Conservation (phyloP, 2,888 invertebrate species). For the Blomia tropicalis region DNA sequence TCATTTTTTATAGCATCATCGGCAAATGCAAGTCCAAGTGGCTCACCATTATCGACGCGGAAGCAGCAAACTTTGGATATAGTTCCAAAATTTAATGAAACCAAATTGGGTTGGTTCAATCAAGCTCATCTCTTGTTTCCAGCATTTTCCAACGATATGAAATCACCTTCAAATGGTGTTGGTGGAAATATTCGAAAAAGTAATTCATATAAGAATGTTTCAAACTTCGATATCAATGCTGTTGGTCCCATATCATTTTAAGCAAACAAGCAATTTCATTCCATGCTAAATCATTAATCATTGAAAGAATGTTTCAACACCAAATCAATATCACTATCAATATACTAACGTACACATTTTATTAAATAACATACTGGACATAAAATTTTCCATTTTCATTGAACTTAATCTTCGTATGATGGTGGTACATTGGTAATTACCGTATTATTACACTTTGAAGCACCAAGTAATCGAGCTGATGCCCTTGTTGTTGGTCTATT, state of each 20-base stretch:
- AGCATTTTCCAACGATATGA: background rate
- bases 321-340: background rate
- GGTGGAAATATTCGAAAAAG: background rate
- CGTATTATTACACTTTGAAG: background rate
- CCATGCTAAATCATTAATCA: background rate
- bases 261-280: background rate
- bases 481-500: background rate
- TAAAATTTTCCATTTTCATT: too few species aligned
- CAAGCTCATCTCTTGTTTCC: background rate
- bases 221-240: constrained; percentile 21
- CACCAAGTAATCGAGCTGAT: background rate
- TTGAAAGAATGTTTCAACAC: background rate
- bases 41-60: background rate
- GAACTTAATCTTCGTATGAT: background rate
- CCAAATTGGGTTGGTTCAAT: constrained; percentile 19
- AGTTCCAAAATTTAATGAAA: too few species aligned
- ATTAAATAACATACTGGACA: too few species aligned
- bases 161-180: background rate
- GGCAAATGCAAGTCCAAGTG: constrained; percentile 3
- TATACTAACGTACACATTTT: too few species aligned
- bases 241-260: constrained; percentile 19
- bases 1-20: too few species aligned
- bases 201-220: constrained; percentile 11
- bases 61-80: background rate
- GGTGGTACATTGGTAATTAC: background rate